Evolutionary conservation across 2,113 vertebrate species (phyloP).

Genomic region (Daphoenositta chrysoptera): DNA sequence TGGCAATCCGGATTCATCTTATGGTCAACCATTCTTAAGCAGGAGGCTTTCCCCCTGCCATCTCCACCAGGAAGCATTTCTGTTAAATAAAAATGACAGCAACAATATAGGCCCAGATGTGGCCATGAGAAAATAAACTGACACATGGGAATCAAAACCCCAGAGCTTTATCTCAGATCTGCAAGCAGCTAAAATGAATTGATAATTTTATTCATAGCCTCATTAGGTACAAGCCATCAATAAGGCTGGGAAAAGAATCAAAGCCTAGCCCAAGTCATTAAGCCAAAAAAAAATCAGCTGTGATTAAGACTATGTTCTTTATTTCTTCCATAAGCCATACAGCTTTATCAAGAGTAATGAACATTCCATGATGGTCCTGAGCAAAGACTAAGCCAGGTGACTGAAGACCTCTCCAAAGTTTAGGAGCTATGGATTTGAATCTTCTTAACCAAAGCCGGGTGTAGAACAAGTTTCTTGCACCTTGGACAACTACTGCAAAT

Average conservation of each 20-base stretch:
- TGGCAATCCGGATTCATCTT: slow-evolving; percentile 1
- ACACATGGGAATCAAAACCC: not conserved
- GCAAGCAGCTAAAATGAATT: not conserved
- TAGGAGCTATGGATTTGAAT: not conserved
- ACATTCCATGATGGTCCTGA: not conserved
- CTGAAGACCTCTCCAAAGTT: not conserved
- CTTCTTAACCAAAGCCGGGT: not conserved
- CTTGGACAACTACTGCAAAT: not conserved
- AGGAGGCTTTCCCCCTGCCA: not conserved
- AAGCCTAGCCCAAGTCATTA: not conserved
- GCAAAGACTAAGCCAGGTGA: not conserved
- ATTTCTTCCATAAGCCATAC: not conserved
- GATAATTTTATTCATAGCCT: not conserved
- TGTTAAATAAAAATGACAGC: not conserved
- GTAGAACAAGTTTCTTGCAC: not conserved
- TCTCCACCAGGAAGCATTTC: not conserved
- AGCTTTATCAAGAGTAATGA: not conserved
- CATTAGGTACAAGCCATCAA: not conserved
- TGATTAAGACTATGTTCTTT: not conserved
- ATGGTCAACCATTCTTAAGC: not conserved
- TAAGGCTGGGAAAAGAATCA: not conserved
- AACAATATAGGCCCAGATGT: not conserved
- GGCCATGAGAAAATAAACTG: not conserved
- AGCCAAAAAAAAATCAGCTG: not conserved
- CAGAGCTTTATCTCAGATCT: not conserved